Base-by-base conservation (phyloP, 2,888 invertebrate genomes). In the Drosophila greeni region DNA sequence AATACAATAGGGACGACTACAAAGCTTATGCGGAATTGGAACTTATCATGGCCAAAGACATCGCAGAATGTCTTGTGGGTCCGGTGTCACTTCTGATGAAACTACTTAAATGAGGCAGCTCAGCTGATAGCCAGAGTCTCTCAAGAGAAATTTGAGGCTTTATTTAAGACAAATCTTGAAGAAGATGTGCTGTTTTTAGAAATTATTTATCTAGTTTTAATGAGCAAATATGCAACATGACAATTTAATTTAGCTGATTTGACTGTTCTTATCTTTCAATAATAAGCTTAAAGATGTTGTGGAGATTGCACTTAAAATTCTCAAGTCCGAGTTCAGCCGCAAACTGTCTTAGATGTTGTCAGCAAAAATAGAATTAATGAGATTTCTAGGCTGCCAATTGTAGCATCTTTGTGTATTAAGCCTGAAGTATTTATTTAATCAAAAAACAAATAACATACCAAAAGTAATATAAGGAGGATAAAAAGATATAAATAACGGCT, bases 1-100 rank as follows among this genome's bases (percentile, higher is more conserved):
- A 18, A 56, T 12, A 59, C 58, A 59, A 42, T 23, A 16, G 33
- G 26, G 42, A 24, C 40, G 42, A 24, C 40, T 37, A 31, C 11
- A 4, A 36, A 36, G 43, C 59, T 29, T 26, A 12, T 6, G n/a
- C 42, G 24, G 20, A 59, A 43, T 43, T 16, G 29, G 43, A 34
- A 60, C 61, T 60, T 31, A 60, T 59, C 36, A 45, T 37, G 45
- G 61, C 37, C 49, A 40, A 40, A 48, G 29, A 24, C 33, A 64
- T 49, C 34, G 3, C 23, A n/a, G n/a, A 61, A 34, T 36, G 40
- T 61, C 39, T 33, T 14, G n/a, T 29, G 65, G 66, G 26, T 68
- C 66, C 31, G 40, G 52, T 66, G 62, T 61, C 66, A 61, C 24
- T 66, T 66, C 66, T 29, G 36, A 18, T 18, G 66, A 69, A 66